These are phyloP conservation scores for Catocala sponsa DNA, from an alignment of 2,888 invertebrate genomes.

Conservation along the genomic window DNA sequence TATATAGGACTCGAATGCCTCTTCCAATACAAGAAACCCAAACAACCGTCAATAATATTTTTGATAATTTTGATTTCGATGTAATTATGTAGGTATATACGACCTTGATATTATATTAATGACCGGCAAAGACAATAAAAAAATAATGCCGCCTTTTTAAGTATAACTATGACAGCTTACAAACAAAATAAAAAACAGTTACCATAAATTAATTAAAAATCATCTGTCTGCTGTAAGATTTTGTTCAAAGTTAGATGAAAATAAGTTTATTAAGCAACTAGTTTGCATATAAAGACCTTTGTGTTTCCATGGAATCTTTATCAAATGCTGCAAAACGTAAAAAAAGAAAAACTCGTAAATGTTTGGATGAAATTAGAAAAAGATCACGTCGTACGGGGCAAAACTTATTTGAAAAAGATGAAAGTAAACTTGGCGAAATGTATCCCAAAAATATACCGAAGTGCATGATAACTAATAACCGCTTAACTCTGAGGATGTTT, in stretches of 20 bases:
- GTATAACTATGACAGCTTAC: too few relatives aligned
- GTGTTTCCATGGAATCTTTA: conserved; percentile 53
- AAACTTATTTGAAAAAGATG: conserved; percentile 28
- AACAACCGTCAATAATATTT: too few relatives aligned
- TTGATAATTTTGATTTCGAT: too few relatives aligned
- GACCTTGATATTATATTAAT: too few relatives aligned
- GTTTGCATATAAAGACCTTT: too few relatives aligned
- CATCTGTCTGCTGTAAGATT: neutral
- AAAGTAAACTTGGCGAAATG: conserved; percentile 26
- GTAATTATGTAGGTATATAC: too few relatives aligned
- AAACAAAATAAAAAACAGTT: too few relatives aligned
- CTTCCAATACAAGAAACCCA: too few relatives aligned
- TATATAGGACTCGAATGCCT: too few relatives aligned
- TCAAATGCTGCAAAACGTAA: conserved; percentile 62
- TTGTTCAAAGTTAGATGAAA: neutral
- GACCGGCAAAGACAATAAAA: too few relatives aligned
- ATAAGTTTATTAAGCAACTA: neutral
- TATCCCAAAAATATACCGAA: conserved; percentile 45
- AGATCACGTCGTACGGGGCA: conserved; percentile 53
- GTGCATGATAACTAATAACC: conserved; percentile 63
- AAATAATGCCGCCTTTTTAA: too few relatives aligned
- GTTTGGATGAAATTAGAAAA: conserved; percentile 74
- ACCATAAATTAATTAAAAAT: too few relatives aligned
- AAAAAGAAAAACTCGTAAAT: conserved; percentile 74
- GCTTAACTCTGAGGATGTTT: conserved; percentile 72